phyloP scores from a whole-genome alignment of 1,140 invertebrate species.

The Papilio xuthus region DNA sequence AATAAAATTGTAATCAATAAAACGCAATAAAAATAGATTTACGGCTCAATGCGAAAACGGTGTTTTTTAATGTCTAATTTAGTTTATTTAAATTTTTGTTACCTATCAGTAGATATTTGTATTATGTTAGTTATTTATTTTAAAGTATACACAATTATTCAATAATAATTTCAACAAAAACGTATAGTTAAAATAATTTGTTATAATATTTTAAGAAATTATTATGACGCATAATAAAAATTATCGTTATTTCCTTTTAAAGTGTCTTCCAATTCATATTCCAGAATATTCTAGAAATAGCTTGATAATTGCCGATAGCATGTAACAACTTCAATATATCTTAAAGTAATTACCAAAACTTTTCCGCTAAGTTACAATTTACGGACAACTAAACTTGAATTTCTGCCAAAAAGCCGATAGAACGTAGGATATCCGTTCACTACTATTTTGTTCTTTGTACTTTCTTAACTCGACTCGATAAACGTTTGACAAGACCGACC shows the following conservation, averaged over 20 bases:
- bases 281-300: background rate
- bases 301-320: background rate
- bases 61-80: background rate
- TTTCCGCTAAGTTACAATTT: conserved; percentile 15
- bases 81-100: background rate
- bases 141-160: background rate
- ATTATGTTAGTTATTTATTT: background rate
- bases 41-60: conserved; percentile 2
- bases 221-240: background rate
- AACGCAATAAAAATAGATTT: conserved; percentile 20
- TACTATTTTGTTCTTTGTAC: background rate
- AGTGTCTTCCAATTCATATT: background rate
- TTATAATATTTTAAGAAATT: background rate
- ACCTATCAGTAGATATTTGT: background rate
- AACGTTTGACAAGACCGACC: background rate
- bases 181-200: no score
- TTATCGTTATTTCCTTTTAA: background rate
- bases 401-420: conserved; percentile 3
- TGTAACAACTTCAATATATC: background rate
- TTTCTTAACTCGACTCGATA: conserved; percentile 1
- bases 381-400: conserved; percentile 20
- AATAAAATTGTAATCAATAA: conserved; percentile 26
- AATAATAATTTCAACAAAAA: no score
- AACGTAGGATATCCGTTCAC: background rate
- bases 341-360: background rate